Evolutionary conservation across 2,888 invertebrate genomes (phyloP).

Genomic region (Drosophila kambysellisi): DNA sequence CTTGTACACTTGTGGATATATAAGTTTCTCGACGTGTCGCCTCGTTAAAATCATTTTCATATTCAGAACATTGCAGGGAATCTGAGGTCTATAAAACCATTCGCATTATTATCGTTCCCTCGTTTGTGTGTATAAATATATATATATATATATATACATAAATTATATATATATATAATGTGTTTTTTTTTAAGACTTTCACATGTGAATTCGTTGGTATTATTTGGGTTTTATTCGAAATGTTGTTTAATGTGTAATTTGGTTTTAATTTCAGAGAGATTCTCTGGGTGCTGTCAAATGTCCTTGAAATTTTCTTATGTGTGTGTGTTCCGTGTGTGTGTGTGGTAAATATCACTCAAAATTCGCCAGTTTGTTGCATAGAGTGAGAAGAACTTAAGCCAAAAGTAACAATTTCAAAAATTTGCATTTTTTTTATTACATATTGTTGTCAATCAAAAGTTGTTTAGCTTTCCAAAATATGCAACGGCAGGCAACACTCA

Average conservation of each 20-base stretch:
- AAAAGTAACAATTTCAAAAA: constrained; percentile 27
- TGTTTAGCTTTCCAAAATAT: constrained; percentile 15
- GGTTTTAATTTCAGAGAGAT: constrained; percentile 21
- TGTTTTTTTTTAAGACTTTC: constrained; percentile 52
- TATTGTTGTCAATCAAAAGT: constrained; percentile 13
- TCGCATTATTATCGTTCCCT: constrained; percentile 34
- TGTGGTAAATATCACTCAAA: constrained; percentile 46
- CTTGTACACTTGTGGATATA: constrained; percentile 20
- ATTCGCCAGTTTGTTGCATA: constrained; percentile 55
- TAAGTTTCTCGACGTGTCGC: constrained; percentile 57
- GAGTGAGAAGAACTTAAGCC: constrained; percentile 15
- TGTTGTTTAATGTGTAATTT: constrained; percentile 47
- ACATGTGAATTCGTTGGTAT: constrained; percentile 46
- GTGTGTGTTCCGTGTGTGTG: constrained; percentile 19
- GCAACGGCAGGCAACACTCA: neutral
- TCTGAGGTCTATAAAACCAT: constrained; percentile 29
- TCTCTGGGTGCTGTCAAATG: constrained; percentile 35
- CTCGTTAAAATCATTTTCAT: constrained; percentile 70
- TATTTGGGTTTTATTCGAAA: constrained; percentile 11
- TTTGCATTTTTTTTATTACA: neutral
- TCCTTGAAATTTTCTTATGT: constrained; percentile 52
- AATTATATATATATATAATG: no score
- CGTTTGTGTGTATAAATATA: constrained; percentile 1
- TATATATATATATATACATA: no score
- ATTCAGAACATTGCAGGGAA: constrained; percentile 56